A percentile compares a stretch with the other conserved stretches of the same genome.
phyloP scores from a whole-genome alignment of 2,113 vertebrate species.

The Pardalotus punctatus region DNA sequence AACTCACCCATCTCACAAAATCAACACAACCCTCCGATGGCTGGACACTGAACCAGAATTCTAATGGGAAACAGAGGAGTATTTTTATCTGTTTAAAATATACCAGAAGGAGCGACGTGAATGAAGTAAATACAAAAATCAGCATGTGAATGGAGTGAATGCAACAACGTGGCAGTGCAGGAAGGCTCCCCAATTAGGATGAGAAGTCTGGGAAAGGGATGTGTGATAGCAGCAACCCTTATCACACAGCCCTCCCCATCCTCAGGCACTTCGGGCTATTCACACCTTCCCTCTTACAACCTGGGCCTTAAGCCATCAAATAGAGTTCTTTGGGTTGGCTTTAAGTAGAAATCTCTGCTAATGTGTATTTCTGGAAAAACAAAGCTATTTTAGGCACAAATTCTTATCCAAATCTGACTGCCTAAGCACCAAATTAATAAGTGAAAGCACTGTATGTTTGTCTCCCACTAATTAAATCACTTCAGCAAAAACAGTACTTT shows the following conservation, averaged over 20 bases:
- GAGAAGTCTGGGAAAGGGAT: not conserved
- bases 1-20: not conserved
- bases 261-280: no score
- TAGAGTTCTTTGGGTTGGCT: not conserved
- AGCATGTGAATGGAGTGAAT: not conserved
- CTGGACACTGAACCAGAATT: not conserved
- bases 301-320: not conserved
- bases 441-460: not conserved
- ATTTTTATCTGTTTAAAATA: not conserved
- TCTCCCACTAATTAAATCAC: not conserved
- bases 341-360: not conserved
- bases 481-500: not conserved
- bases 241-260: not conserved
- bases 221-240: rapidly evolving
- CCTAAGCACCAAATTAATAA: not conserved
- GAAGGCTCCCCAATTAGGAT: rapidly evolving
- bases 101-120: rapidly evolving
- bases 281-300: rapidly evolving
- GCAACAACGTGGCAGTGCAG: not conserved
- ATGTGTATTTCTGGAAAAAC: not conserved
- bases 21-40: not conserved
- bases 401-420: not conserved
- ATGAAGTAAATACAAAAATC: not conserved
- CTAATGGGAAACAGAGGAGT: not conserved
- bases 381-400: not conserved